Evolutionary conservation across 1,140 invertebrate species (phyloP).

Genomic region (Calliphora vicina): DNA sequence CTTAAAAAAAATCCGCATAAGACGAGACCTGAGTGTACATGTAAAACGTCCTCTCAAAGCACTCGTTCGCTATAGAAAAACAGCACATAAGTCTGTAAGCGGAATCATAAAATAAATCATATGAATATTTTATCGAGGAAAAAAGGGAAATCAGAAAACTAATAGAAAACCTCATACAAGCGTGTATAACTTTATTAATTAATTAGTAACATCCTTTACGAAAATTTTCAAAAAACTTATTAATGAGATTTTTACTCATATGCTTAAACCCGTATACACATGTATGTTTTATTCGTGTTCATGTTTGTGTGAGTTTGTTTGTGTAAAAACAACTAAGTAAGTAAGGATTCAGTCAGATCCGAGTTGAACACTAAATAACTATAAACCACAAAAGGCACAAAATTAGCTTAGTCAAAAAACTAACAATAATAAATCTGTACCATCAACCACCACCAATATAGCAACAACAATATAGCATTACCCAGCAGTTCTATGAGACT

Average conservation of each 20-base stretch:
- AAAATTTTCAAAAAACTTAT: background rate
- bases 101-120: background rate
- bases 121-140: background rate
- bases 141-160: background rate
- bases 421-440: conserved; percentile 1
- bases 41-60: no score
- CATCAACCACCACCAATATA: background rate
- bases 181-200: conserved; percentile 4
- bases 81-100: no score
- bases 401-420: background rate
- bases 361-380: background rate
- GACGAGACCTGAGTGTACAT: no score
- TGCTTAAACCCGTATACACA: no score
- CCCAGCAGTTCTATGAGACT: no score
- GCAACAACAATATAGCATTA: no score
- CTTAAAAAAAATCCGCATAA: no score
- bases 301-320: no score
- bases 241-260: background rate
- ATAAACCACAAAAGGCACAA: background rate
- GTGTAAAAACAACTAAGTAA: no score
- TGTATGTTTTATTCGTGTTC: no score
- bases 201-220: background rate
- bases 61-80: no score
- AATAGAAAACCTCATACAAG: background rate
- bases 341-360: no score